Evolutionary conservation across 2,113 vertebrate genomes (phyloP).

Genomic region (Upupa epops): DNA sequence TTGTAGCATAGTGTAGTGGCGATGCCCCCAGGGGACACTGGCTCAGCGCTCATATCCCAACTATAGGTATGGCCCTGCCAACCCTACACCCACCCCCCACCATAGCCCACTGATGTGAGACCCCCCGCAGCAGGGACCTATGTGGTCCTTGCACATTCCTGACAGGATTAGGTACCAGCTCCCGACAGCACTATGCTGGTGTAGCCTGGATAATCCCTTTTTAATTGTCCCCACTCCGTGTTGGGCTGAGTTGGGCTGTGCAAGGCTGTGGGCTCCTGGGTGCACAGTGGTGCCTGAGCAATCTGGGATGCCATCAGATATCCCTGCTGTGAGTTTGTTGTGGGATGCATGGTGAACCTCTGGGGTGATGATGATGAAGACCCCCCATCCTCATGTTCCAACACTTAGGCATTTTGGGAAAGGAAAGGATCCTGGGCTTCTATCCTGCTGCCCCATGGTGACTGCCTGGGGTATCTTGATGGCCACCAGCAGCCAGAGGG

Average conservation of each 20-base stretch:
- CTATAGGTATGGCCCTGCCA: not conserved
- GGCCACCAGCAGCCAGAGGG: not conserved
- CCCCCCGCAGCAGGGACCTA: not conserved
- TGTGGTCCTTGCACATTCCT: not conserved
- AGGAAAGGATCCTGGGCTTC: not conserved
- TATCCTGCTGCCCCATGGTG: not conserved
- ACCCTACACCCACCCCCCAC: not conserved
- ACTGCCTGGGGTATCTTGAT: fast-evolving
- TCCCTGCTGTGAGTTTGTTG: fast-evolving
- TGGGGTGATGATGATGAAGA: not conserved
- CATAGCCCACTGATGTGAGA: fast-evolving
- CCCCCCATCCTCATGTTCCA: not conserved
- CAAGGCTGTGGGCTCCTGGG: not conserved
- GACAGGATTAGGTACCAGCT: not conserved
- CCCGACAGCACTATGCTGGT: not conserved
- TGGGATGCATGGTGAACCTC: not conserved
- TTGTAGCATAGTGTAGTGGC: fast-evolving
- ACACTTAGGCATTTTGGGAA: not conserved
- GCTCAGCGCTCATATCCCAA: not conserved
- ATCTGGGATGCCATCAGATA: not conserved
- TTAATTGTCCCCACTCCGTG: not conserved
- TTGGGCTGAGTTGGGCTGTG: not conserved
- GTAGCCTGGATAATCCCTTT: conserved; percentile 25
- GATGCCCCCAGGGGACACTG: not conserved
- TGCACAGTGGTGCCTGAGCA: not conserved